Percentiles rank a stretch among this genome's conserved stretches.
These are phyloP conservation scores for Drosophila ficusphila DNA, from an alignment of 1,140 invertebrate genomes.

Conservation along the genomic window DNA sequence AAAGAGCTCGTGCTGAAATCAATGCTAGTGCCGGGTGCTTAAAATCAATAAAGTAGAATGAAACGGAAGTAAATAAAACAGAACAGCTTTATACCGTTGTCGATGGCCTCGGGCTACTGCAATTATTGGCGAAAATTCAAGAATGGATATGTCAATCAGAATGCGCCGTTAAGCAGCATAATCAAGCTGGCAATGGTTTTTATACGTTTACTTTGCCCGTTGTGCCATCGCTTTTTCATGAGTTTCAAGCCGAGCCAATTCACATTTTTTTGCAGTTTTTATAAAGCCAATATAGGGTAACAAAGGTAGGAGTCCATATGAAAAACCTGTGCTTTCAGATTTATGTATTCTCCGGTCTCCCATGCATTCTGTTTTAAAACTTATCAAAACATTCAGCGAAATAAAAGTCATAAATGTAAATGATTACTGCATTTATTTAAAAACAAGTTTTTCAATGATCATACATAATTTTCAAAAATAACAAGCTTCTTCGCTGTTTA, in stretches of 20 bases:
- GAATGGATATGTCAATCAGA: conserved; percentile 60
- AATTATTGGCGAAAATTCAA: conserved; percentile 31
- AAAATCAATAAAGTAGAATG: conserved; percentile 1
- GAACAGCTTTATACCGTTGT: not conserved
- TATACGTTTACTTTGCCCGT: not conserved
- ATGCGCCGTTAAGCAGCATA: conserved; percentile 63
- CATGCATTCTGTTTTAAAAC: too few species aligned
- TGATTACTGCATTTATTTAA: too few species aligned
- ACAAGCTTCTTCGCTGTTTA: too few species aligned
- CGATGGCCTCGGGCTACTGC: conserved; percentile 2
- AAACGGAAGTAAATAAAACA: conserved; percentile 24
- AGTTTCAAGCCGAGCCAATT: conserved; percentile 15
- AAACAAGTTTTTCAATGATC: too few species aligned
- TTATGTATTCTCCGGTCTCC: too few species aligned
- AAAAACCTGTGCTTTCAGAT: too few species aligned
- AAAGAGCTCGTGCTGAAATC: not conserved
- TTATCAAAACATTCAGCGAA: too few species aligned
- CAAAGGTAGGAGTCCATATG: not conserved
- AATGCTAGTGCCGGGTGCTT: conserved; percentile 15
- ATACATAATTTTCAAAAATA: too few species aligned
- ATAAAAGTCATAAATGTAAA: too few species aligned
- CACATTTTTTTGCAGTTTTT: conserved; percentile 7
- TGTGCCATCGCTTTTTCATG: conserved; percentile 7
- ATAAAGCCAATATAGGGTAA: not conserved
- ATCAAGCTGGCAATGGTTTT: conserved; percentile 56